Conservation (phyloP, 1,140 invertebrate species). For the Goniozus legneri region DNA sequence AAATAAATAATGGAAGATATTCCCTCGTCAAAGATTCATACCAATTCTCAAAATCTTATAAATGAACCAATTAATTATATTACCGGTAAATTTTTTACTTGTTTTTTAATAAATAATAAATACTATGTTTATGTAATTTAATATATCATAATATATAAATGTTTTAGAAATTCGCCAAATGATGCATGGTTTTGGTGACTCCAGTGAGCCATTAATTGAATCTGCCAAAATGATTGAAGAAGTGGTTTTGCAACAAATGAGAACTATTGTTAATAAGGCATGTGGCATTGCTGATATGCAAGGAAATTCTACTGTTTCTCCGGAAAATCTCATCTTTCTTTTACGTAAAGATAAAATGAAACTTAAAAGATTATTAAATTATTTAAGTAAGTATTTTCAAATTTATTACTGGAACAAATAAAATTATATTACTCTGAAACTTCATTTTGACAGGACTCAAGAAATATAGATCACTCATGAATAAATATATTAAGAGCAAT, state of each 20-base stretch:
- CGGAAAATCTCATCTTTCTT: constrained; percentile 61
- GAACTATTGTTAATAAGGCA: constrained; percentile 51
- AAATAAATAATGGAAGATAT: no score
- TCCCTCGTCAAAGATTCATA: no score
- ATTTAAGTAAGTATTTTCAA: constrained; percentile 49
- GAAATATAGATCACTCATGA: constrained; percentile 36
- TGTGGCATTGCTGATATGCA: constrained; percentile 53
- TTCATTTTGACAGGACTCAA: constrained; percentile 38
- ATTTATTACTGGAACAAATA: background rate
- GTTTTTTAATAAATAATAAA: background rate
- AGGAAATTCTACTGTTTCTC: constrained; percentile 28
- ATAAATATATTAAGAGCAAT: constrained; percentile 35
- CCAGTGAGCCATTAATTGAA: constrained; percentile 55
- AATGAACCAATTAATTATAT: constrained; percentile 32
- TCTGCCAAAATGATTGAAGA: constrained; percentile 61
- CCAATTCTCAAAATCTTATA: constrained; percentile 21
- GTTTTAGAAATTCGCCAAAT: constrained; percentile 59
- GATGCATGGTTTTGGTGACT: constrained; percentile 67
- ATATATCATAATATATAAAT: background rate
- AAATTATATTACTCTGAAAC: background rate
- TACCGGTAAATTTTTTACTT: constrained; percentile 17
- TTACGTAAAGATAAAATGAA: constrained; percentile 62
- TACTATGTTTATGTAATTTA: background rate
- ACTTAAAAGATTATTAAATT: constrained; percentile 57
- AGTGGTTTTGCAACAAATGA: constrained; percentile 61